These are phyloP conservation scores for Hyaena hyaena DNA, from an alignment of 2,113 vertebrate species.

Conservation along the genomic window DNA sequence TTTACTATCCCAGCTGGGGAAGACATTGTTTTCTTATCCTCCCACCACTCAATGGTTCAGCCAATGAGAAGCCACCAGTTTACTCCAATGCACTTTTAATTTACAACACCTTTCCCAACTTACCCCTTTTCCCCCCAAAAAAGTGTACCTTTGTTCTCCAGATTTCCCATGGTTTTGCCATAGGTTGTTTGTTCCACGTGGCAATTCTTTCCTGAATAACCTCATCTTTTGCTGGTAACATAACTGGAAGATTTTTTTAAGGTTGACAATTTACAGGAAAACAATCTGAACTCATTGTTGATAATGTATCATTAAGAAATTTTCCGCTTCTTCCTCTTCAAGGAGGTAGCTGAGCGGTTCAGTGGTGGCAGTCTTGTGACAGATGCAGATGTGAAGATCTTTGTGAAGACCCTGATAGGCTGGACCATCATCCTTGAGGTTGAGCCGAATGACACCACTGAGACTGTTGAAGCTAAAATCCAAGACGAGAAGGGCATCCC, in stretches of 20 bases:
- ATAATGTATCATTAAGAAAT: not conserved
- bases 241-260: not conserved
- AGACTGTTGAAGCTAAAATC: slow-evolving; percentile 90
- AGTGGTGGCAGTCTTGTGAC: not conserved
- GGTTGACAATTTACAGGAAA: not conserved
- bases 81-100: not conserved
- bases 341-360: not conserved
- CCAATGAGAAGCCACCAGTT: not conserved
- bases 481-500: slow-evolving; percentile 87
- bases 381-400: slow-evolving; percentile 86
- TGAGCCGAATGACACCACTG: slow-evolving; percentile 89
- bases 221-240: not conserved
- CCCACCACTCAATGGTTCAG: not conserved
- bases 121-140: not conserved
- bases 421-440: slow-evolving; percentile 88
- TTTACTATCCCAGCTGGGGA: not conserved
- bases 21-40: not conserved
- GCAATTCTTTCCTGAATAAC: not conserved
- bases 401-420: slow-evolving; percentile 88
- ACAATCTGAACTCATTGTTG: not conserved
- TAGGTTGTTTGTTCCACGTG: not conserved
- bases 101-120: not conserved
- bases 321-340: not conserved
- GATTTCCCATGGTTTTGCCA: not conserved
- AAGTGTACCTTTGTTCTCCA: not conserved